Evolutionary conservation across 2,888 invertebrate species (phyloP).

Genomic region (Luperina nickerlii): DNA sequence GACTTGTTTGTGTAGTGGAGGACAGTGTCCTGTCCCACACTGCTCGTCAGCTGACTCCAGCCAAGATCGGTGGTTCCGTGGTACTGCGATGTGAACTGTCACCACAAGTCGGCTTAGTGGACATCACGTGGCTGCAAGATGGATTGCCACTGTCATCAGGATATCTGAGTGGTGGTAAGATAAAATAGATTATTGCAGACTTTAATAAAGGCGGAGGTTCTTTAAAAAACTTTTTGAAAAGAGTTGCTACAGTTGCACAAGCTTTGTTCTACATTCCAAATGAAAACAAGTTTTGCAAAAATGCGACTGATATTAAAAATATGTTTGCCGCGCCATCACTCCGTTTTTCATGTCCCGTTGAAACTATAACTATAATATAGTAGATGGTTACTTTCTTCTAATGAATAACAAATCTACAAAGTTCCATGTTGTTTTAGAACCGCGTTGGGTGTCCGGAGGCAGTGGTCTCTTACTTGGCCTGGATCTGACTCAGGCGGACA

Average conservation of each 20-base stretch:
- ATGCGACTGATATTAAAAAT: background rate
- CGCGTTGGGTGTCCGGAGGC: slow-evolving; percentile 85
- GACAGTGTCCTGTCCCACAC: slow-evolving; percentile 82
- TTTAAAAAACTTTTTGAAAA: background rate
- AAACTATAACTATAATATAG: background rate
- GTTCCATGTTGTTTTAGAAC: slow-evolving; percentile 74
- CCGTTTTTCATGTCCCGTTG: background rate
- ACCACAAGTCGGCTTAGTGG: slow-evolving; percentile 82
- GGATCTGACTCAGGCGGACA: slow-evolving; percentile 85
- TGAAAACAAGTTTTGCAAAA: background rate
- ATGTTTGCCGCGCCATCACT: background rate
- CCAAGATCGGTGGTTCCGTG: slow-evolving; percentile 83
- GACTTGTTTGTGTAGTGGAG: slow-evolving; percentile 77
- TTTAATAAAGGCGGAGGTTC: background rate
- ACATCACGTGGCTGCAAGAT: slow-evolving; percentile 86
- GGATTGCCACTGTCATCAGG: slow-evolving; percentile 83
- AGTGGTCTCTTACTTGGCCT: slow-evolving; percentile 83
- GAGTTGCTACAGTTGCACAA: background rate
- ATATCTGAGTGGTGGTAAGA: slow-evolving; percentile 82
- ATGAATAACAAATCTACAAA: slow-evolving; percentile 1
- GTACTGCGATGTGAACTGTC: slow-evolving; percentile 84
- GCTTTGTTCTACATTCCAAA: background rate
- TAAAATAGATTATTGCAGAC: background rate
- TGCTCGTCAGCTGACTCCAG: slow-evolving; percentile 83
- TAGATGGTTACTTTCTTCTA: background rate